A percentile compares a stretch with the other conserved stretches of the same genome.
phyloP scores from a whole-genome alignment of 2,797 vertebrate species.

The Emys orbicularis region DNA sequence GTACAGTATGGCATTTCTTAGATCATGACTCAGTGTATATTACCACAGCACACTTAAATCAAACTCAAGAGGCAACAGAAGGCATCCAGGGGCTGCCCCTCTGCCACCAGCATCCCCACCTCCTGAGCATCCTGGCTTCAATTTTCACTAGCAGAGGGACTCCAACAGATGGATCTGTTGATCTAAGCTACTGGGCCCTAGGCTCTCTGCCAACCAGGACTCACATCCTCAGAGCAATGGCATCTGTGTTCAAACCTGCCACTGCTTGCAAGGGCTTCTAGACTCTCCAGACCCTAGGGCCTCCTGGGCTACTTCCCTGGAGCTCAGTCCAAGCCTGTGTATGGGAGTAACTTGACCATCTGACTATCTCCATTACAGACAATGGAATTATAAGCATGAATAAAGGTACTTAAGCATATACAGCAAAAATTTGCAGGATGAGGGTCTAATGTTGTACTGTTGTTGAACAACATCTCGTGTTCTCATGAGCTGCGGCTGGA shows the following conservation, averaged over 20 bases:
- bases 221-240: background rate
- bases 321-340: background rate
- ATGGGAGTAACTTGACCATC: background rate
- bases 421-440: background rate
- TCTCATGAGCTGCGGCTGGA: background rate
- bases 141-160: background rate
- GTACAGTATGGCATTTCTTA: background rate
- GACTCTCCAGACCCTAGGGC: background rate
- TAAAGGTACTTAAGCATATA: background rate
- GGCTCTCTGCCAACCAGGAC: conserved; percentile 28
- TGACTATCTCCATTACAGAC: rapidly evolving
- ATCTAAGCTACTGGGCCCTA: conserved; percentile 4
- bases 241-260: background rate
- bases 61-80: background rate
- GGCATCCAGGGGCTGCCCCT: rapidly evolving
- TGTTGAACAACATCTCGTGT: background rate
- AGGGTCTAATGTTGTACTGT: background rate
- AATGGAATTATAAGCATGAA: background rate
- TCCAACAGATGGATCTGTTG: conserved; percentile 40
- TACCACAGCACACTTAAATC: background rate
- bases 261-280: background rate
- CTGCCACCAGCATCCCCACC: background rate
- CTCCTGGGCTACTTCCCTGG: background rate
- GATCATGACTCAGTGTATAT: background rate
- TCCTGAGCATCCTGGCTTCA: background rate